phyloP scores from a whole-genome alignment of 2,797 vertebrate species.

The Podarcis lilfordi region DNA sequence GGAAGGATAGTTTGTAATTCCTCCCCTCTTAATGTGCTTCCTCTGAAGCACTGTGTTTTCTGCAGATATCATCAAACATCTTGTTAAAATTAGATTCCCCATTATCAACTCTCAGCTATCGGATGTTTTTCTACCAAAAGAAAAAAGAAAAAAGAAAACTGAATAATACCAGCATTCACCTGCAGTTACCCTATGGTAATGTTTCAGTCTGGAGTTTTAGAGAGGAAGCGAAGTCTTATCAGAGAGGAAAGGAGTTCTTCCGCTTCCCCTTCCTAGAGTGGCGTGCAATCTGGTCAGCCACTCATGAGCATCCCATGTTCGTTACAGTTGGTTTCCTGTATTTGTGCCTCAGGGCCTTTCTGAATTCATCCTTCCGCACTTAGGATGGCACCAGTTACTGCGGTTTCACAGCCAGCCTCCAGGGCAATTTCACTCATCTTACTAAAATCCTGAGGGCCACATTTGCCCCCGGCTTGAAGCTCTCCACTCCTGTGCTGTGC shows the following conservation, averaged over 20 bases:
- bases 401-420: not conserved
- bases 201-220: constrained; percentile 81
- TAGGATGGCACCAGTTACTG: not conserved
- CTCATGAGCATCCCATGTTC: constrained; percentile 15
- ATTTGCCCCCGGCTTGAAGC: too few species aligned
- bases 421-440: not conserved
- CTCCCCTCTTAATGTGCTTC: not conserved
- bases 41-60: not conserved
- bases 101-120: constrained; percentile 64
- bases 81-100: constrained; percentile 42
- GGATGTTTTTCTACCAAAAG: constrained; percentile 66
- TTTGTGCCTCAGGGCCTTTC: constrained; percentile 31
- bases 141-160: constrained; percentile 77
- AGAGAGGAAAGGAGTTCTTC: constrained; percentile 75
- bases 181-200: constrained; percentile 76
- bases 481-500: too few species aligned
- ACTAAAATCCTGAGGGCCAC: too few species aligned
- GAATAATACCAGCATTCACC: constrained; percentile 78
- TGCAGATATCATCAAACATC: not conserved
- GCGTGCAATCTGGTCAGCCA: not conserved
- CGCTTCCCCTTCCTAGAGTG: constrained; percentile 35
- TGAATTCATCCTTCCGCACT: not conserved
- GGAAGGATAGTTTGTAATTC: not conserved
- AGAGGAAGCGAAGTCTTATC: constrained; percentile 75
- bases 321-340: constrained; percentile 11